Base-by-base conservation (phyloP, 2,888 invertebrate species). In the Lampropteryx suffumata region DNA sequence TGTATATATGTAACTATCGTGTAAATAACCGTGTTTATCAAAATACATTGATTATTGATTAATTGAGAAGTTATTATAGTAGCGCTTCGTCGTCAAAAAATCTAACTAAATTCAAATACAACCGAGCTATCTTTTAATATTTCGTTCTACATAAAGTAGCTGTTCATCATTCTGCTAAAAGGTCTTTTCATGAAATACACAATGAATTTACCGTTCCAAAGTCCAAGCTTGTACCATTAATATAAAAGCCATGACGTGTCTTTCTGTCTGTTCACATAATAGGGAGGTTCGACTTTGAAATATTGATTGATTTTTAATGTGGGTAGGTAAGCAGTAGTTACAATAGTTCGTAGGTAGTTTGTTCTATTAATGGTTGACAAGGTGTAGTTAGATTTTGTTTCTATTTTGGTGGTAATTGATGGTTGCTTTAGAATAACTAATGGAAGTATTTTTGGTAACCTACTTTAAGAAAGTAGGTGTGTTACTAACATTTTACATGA, bases 241-340 rank as follows among this genome's bases (percentile, higher is more conserved):
- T 48, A 50, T 50, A 48, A 50, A 54, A 51, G 39, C 42, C 37
- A 43, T 32, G 32, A 27, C 52, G 28, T 24, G 39, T 36, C 7
- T 17, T 13, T 29, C 36, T 41, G 32, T 36, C 17, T 40, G 34
- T 28, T 27, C 35, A 28, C 43, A 50, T 28, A 50, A 49, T 39
- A n/a, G 30, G 13, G 42, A 30, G 26, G 14, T 13, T 8, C 39
- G 37, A 45, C 46, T 21, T 48, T 42, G 37, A 45, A 49, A 34
- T 49, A 58, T 58, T 39, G 47, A 49, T 45, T 13, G 32, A 35
- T 27, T 41, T 46, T 44, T n/a, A n/a, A n/a, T n/a, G n/a, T n/a
- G n/a, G n/a, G 35, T 36, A 29, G 27, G 40, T 29, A 11, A 13
- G 34, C 9, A 12, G 32, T 6, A 30, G 11, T 11, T 4, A 30